Base-by-base conservation (phyloP, 1,140 invertebrate genomes). In the Hesperophylax magnus region DNA sequence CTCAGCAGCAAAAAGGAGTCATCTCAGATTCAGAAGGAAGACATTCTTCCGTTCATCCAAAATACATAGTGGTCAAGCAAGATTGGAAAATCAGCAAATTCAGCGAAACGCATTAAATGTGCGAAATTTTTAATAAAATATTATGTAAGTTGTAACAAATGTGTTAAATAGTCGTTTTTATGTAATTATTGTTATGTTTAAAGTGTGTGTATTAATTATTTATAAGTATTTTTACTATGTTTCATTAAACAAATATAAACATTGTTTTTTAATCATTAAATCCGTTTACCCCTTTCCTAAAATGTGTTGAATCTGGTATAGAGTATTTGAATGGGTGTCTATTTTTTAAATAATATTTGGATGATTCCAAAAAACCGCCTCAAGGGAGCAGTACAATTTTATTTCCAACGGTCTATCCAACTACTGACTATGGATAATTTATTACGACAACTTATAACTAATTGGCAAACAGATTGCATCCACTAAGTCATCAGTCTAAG, bases 11-110 rank as follows among this genome's bases (percentile, higher is more conserved):
- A 86, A 77, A 88, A 34, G 84, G 87, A 18, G 85, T 58, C 15
- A 27, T 27, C 87, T 8, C 87, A 87, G 88, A 88, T 87, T 15
- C 88, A 82, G 80, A 88, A 87, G 85, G 72, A 85, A 79, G 87
- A 85, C 82, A 86, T 86, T n/a, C 86, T 86, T 85, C 85, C 79
- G 86, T 87, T 4, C 86, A 85, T n/a, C 84, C 85, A 76, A 87
- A 86, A 75, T 89, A 89, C 84, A 89, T 90, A 79, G 76, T 87
- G 5, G 89, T 88, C 82, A 87, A 89, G 86, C 88, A 89, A 85
- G 90, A 89, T 81, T 89, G 86, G 86, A 88, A 88, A 78, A 86
- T 89, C 24, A 88, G 89, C 80, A 88, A 89, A 86, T 87, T 86
- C 11, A 76, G 72, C 20, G 72, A 76, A 39, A 34, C 72, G 1